Evolutionary conservation across 2,113 vertebrate genomes (phyloP), one percentile per base, ranked within the genome.

Genomic region (Paralichthys olivaceus): DNA sequence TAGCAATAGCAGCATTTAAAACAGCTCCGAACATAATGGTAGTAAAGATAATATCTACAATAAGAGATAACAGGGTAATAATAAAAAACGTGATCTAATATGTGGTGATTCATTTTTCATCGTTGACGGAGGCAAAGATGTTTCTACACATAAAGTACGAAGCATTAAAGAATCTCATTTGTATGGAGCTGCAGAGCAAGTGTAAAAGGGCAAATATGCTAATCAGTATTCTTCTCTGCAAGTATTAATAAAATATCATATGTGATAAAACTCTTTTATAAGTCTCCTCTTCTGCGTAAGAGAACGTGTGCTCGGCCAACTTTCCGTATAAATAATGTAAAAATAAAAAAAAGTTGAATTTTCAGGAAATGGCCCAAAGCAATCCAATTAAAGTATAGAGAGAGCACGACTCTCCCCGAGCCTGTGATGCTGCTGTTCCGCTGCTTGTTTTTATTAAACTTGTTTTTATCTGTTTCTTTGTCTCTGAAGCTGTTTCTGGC

Each of bases 311-410:
- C 51, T 79, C 17, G 4, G 69, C n/a, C 45, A 65, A 71, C 25
- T 25, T 15, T 40, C 26, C 25, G 3, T 47, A 82, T 79, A 40
- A 77, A 83, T 84, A 75, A 84, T 82, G 61, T n/a, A 72, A 69
- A 60, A 63, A 56, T 57, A 9, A 25, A 25, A 9, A 26, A 26
- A 25, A 26, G 0, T 19, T 0, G 20, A 69, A 49, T 74, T 71
- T 70, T 59, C 9, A 66, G 69, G 63, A 84, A 87, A 56, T 55
- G 2, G 63, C 79, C 67, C 4, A 17, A 55, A 85, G 82, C 77
- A 22, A 32, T 68, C 53, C 5, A 67, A 67, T 83, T 83, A 73
- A 66, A 77, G 29, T 45, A 20, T 75, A 57, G 77, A 64, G 68
- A 26, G 7, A 66, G 37, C 37, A 70, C 64, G 61, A 72, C 25